A percentile compares a stretch with the other conserved stretches of the same genome.
Evolutionary conservation across 2,888 invertebrate genomes (phyloP).

Genomic region (Arrhopalites spinosus): DNA sequence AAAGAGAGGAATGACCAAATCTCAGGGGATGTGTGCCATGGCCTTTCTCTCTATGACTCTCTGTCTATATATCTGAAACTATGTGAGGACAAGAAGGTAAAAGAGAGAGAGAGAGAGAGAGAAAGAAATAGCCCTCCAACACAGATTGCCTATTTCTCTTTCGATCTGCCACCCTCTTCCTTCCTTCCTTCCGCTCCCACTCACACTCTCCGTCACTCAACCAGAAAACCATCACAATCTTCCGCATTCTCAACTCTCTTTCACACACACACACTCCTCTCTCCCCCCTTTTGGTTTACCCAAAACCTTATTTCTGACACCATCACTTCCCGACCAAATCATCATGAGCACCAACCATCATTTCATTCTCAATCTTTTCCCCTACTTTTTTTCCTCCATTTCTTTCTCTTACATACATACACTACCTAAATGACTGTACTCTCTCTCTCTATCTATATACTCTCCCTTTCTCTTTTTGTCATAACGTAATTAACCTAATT

Average conservation of each 20-base stretch:
- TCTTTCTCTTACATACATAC: too few relatives aligned
- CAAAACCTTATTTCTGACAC: constrained; percentile 25
- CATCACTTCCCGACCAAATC: constrained; percentile 28
- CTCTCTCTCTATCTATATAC: background rate
- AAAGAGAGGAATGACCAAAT: constrained; percentile 40
- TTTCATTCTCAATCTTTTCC: background rate
- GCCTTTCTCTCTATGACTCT: background rate
- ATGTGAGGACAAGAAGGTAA: constrained; percentile 24
- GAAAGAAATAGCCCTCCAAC: constrained; percentile 38
- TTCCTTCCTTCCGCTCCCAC: constrained; percentile 26
- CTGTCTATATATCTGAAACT: too few relatives aligned
- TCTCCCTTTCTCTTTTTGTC: background rate
- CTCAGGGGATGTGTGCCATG: constrained; percentile 47
- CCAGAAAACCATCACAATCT: constrained; percentile 28
- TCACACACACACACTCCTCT: constrained; percentile 1
- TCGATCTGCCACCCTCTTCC: constrained; percentile 21
- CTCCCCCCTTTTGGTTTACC: constrained; percentile 1
- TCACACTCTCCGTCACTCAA: constrained; percentile 18
- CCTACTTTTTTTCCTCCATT: background rate
- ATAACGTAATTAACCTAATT: background rate
- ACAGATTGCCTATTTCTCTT: constrained; percentile 45
- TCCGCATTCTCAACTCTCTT: constrained; percentile 20
- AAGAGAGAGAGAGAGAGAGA: too few relatives aligned
- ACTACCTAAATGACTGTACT: too few relatives aligned
- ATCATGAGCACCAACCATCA: background rate